These are phyloP conservation scores for Podarcis siculus DNA, from an alignment of 2,797 vertebrate genomes.

Conservation along the genomic window DNA sequence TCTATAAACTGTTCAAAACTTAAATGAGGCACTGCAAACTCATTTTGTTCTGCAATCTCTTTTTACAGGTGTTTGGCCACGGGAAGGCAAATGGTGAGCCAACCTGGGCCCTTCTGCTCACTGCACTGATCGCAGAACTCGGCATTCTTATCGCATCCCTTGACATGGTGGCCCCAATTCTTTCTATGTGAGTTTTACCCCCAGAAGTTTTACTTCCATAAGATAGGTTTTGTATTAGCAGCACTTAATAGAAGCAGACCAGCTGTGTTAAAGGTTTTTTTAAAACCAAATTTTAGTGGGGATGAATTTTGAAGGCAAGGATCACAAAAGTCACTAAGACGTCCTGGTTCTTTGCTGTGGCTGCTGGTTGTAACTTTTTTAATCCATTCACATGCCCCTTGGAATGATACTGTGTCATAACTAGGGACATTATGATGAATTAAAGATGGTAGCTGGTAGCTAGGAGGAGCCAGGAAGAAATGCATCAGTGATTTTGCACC, in stretches of 20 bases:
- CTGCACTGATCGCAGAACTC: slow-evolving; percentile 93
- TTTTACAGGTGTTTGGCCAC: slow-evolving; percentile 90
- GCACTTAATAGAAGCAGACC: background rate
- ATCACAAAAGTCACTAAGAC: too few relatives aligned
- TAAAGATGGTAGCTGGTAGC: background rate
- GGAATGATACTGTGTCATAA: background rate
- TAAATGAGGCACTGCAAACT: background rate
- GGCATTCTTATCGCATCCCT: slow-evolving; percentile 97
- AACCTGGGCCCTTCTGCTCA: slow-evolving; percentile 95
- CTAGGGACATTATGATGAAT: background rate
- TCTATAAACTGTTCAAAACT: background rate
- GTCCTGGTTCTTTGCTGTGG: too few relatives aligned
- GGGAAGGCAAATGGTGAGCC: slow-evolving; percentile 96
- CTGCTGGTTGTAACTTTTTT: too few relatives aligned
- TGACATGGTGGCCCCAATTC: slow-evolving; percentile 98
- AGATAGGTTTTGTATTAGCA: background rate
- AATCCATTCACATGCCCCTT: background rate
- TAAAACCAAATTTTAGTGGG: too few relatives aligned
- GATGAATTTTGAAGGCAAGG: too few relatives aligned
- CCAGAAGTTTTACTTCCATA: background rate
- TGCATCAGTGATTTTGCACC: background rate
- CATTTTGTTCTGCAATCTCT: slow-evolving; percentile 8
- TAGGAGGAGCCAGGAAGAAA: background rate
- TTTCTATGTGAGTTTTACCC: slow-evolving; percentile 91
- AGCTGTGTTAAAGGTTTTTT: background rate